Base-by-base conservation (phyloP, 2,888 invertebrate species). In the Lasioglossum villosulum region DNA sequence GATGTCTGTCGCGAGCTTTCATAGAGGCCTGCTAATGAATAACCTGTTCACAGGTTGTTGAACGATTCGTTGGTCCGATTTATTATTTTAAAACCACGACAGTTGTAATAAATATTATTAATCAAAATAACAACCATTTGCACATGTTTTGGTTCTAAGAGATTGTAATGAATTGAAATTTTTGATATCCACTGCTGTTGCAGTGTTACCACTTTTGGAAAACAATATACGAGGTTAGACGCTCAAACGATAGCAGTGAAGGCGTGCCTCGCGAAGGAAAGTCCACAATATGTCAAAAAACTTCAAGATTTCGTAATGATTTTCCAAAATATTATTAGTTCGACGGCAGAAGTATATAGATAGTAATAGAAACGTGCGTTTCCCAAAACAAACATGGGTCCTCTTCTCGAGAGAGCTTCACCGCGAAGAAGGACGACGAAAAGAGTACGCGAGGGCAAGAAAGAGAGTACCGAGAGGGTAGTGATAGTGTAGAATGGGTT, bases 401-500 rank as follows among this genome's bases (percentile, higher is more conserved):
- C 34, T 14, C 30, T 27, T 14, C 34, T 66, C 34, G 6, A 66
- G 34, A 34, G 19, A 34, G 34, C 8, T 8, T 66, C 19, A 16
- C 66, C 66, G 34, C 66, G 34, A 39, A 19, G 19, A 52, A 19
- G 16, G 10, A 39, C 48, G 34, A 66, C 45, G 34, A 73, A 27
- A 56, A 6, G 23, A n/a, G 52, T 52, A n/a, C 23, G 23, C 52
- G 3, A 52, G 6, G 23, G 52, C 23, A 8, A 52, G 52, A 23
- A 23, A 3, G 23, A 52, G 52, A 52, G 52, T 48, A 48, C 23
- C 48, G 72, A 5, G 48, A 74, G 45, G 52, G 59, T 27, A 42
- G 78, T 23, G 34, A 16, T 14, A 52, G 52, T 16, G 66, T 82
- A 79, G 72, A 66, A 59, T 73, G 75, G 68, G 66, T 73, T 34